A percentile compares a stretch with the other conserved stretches of the same genome.
These are phyloP conservation scores for Taxidea taxus DNA, from an alignment of 2,113 vertebrate species.

Conservation along the genomic window DNA sequence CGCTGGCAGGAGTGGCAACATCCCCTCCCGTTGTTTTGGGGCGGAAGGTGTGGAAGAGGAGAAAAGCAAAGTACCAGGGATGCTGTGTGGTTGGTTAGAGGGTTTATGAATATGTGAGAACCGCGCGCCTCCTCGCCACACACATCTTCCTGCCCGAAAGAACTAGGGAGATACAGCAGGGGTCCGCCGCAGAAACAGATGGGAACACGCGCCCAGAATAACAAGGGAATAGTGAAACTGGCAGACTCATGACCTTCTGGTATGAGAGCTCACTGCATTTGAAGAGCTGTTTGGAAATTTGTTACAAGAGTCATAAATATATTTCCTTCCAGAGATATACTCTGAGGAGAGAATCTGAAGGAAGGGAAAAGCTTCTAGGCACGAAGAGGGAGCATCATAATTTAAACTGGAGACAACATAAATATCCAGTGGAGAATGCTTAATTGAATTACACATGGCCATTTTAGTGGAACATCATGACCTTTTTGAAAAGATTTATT, in stretches of 20 bases:
- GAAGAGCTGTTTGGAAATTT: background rate
- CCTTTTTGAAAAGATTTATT: background rate
- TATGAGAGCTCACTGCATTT: background rate
- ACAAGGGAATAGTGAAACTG: background rate
- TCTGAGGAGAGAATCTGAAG: background rate
- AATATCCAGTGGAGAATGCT: background rate
- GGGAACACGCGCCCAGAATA: background rate
- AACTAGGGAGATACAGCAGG: background rate
- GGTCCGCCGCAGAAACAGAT: background rate
- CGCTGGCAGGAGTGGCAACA: background rate
- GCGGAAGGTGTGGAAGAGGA: background rate
- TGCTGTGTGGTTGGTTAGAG: background rate
- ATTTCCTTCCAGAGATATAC: background rate
- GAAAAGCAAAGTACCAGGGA: background rate
- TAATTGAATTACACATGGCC: background rate
- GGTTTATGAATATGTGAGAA: background rate
- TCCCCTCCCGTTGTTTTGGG: background rate
- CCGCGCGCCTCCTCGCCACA: fast-evolving
- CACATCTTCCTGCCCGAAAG: background rate
- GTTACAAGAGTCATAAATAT: background rate
- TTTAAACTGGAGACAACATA: background rate
- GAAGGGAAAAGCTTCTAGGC: background rate
- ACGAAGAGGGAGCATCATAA: background rate
- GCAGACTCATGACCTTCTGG: background rate
- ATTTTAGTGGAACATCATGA: background rate